Conservation (phyloP, 92 coral and sea anemone species). For the Heliopora coerulea region DNA sequence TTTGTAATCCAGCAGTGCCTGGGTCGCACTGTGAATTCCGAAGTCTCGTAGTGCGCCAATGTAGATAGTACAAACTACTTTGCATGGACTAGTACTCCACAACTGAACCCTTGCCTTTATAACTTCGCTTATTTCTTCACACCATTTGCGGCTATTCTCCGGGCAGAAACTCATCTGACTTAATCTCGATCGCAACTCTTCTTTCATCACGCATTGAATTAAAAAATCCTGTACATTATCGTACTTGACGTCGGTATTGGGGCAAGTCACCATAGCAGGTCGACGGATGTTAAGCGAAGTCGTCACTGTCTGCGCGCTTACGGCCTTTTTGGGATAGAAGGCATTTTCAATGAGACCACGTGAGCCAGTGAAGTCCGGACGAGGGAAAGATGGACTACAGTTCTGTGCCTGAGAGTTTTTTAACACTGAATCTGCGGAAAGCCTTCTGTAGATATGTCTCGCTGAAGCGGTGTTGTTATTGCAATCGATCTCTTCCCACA, state of each 20-base stretch:
- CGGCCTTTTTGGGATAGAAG: neutral
- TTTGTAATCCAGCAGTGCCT: conserved; percentile 65
- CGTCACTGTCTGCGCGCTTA: neutral
- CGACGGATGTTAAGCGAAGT: neutral
- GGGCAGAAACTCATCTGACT: neutral
- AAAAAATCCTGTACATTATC: conserved; percentile 20
- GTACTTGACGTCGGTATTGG: neutral
- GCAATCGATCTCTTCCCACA: neutral
- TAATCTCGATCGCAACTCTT: conserved; percentile 17
- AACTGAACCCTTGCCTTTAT: conserved; percentile 67
- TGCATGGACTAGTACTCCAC: conserved; percentile 58
- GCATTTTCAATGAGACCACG: too few relatives aligned
- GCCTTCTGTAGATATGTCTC: neutral
- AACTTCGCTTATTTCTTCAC: conserved; percentile 68
- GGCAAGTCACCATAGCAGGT: neutral
- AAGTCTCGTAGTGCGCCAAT: conserved; percentile 83
- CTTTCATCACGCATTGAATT: conserved; percentile 20
- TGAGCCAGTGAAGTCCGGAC: too few relatives aligned
- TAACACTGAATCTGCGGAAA: neutral
- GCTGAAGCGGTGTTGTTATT: neutral
- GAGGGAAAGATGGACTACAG: too few relatives aligned
- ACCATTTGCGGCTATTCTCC: conserved; percentile 71
- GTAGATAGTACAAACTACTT: conserved; percentile 73
- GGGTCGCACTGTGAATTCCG: conserved; percentile 80
- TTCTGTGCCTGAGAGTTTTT: neutral